Evolutionary conservation across 2,888 invertebrate species (phyloP), one percentile per base, ranked within the genome.

Genomic region (Maniola hyperantus): DNA sequence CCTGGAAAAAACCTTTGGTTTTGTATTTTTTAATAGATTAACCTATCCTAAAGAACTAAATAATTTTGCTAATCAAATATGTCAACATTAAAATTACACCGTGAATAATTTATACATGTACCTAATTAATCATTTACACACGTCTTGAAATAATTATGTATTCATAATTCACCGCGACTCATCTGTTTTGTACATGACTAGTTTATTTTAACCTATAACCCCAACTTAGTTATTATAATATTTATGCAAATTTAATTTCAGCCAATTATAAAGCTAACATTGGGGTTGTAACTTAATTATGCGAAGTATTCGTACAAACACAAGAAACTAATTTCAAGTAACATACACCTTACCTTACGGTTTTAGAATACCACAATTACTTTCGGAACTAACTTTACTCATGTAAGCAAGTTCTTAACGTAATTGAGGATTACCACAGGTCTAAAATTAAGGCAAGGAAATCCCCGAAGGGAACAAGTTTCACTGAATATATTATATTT

Each of bases 91-190:
- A 48, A 57, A 10, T 36, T 46, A 48, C 48, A 48, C 26, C 15
- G n/a, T 34, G 20, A 50, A 50, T 53, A 26, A n/a, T 34, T 33
- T 2, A 53, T n/a, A 34, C n/a, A 53, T 26, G 44, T 26, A 44
- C 10, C 11, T 44, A 46, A 58, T 26, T n/a, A 54, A n/a, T 33
- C 51, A 36, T 51, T 39, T 51, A 61, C 51, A 51, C 50, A 7
- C 39, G 46, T 59, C 44, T 48, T 46, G 59, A 48, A 59, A 33
- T 68, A 64, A 60, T 48, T 44, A 15, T 62, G 26, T 64, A 46
- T 70, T 70, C 70, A 70, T 70, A 70, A 70, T 70, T 70, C 48
- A 70, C 58, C 70, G 70, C 70, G 70, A 70, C 70, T 70, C 70
- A 65, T 67, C 44, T 20, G 46, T 61, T 48, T 34, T 67, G 54